Evolutionary conservation across 2,888 invertebrate species (phyloP), one percentile per base, ranked within the genome.

Genomic region (Lepidocyrtinus sp.): DNA sequence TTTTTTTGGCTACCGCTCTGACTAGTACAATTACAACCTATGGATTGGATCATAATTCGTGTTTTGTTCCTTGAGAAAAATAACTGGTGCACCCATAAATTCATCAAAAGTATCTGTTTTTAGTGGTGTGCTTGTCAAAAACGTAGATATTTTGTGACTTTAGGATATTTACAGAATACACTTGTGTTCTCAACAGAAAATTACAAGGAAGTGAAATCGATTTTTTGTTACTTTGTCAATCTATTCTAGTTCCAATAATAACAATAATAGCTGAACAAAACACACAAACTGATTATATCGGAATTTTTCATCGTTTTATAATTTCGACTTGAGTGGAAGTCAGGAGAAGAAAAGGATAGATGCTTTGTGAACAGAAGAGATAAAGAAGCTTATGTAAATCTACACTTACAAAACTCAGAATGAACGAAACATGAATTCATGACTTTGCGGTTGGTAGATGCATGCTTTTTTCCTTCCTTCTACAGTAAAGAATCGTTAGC

Each of bases 181-280:
- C n/a, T n/a, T n/a, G n/a, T n/a, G n/a, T n/a, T n/a, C n/a, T n/a
- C n/a, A n/a, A n/a, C n/a, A n/a, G n/a, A n/a, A n/a, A n/a, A n/a
- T n/a, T n/a, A 63, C 76, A 71, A 76, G 76, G 76, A 76, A 76
- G 76, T 76, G 76, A 76, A 76, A 76, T 76, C 76, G 76, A 76
- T 76, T 70, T 70, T 70, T 71, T n/a, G n/a, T n/a, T n/a, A n/a
- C n/a, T 64, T n/a, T 36, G 36, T 36, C 36, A 36, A 36, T 36
- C 45, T 55, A 26, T 27, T 64, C 62, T 70, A 75, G 50, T 45
- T 76, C 68, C 24, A 63, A 69, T 63, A 21, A 36, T 36, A 27
- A 45, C 63, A 17, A 25, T 1, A 69, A 36, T 36, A 36, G 36
- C 36, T 36, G 5, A n/a, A 36, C 36, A 36, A 36, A 36, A 36